Base-by-base conservation (phyloP, 1,140 invertebrate species). In the Neoseiulus cucumeris region DNA sequence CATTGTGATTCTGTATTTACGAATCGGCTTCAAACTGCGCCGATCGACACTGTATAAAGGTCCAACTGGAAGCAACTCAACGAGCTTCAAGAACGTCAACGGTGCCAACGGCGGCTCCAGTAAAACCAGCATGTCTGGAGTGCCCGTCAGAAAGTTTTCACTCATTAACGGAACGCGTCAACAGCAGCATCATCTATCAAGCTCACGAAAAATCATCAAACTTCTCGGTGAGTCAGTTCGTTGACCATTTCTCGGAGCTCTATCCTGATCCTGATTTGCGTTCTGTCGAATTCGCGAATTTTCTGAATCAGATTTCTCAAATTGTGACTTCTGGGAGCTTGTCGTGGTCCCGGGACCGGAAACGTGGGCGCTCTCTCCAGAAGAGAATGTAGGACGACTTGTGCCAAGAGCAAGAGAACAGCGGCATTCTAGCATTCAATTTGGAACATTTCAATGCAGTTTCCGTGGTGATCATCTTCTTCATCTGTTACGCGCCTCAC, bases 401-500 rank as follows among this genome's bases (percentile, higher is more conserved):
- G n/a, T n/a, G n/a, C n/a, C n/a, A n/a, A n/a, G n/a, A n/a, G n/a
- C n/a, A n/a, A n/a, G n/a, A n/a, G n/a, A n/a, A n/a, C n/a, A n/a
- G n/a, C n/a, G n/a, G n/a, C n/a, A n/a, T n/a, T n/a, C n/a, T n/a
- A n/a, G n/a, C 33, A 39, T 39, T 39, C 33, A 39, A 4, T 9
- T 39, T 39, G 33, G 9, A 39, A 6, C 4, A 39, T 39, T 39
- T 39, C 33, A 18, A 51, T 69, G 18, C 65, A 66, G 69, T 69
- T 67, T 67, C 42, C 9, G 66, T 69, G n/a, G 47, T 70, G 9
- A 70, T 91, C 45, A 87, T 87, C 12, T 93, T 93, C 77, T 91
- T 91, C 79, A 78, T 91, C 20, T 91, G 88, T 75, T 92, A 89
- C 89, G 87, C 87, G 1, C 89, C 89, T 14, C 92, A 91, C 74